Conservation (phyloP, 1,140 invertebrate species). For the Drosophila asahinai region DNA sequence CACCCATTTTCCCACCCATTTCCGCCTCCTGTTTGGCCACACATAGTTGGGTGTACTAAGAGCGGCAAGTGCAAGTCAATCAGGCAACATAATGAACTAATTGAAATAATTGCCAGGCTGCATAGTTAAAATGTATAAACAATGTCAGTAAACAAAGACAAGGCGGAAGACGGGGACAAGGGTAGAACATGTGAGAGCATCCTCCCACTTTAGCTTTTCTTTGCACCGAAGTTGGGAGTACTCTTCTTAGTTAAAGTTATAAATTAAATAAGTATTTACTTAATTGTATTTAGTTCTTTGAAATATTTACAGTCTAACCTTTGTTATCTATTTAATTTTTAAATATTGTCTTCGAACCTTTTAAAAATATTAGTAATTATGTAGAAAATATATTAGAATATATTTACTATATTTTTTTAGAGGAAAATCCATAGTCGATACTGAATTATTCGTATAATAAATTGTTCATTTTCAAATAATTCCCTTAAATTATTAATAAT, state of each 20-base stretch:
- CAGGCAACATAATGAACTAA: conserved; percentile 73
- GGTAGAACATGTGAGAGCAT: conserved; percentile 8
- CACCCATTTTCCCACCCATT: neutral
- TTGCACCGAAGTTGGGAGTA: neutral
- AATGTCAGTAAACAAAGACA: conserved; percentile 49
- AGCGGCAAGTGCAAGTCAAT: conserved; percentile 60
- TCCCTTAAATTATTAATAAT: too few species aligned
- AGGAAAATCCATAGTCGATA: too few species aligned
- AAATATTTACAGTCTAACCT: neutral
- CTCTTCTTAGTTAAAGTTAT: neutral
- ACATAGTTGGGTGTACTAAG: conserved; percentile 18
- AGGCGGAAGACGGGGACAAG: neutral
- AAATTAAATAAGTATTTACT: too few species aligned
- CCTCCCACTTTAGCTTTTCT: neutral
- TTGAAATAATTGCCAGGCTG: conserved; percentile 72
- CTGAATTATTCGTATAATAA: too few species aligned
- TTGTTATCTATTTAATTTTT: neutral
- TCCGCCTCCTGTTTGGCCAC: conserved; percentile 1
- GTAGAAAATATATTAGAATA: too few species aligned
- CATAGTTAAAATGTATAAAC: conserved; percentile 72
- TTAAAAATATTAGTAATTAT: too few species aligned
- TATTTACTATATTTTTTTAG: too few species aligned
- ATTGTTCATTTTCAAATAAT: too few species aligned
- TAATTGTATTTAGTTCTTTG: too few species aligned
- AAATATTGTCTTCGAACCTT: neutral